These are phyloP conservation scores for Embidobia sp. DNA, from an alignment of 2,888 invertebrate species.

Conservation along the genomic window DNA sequence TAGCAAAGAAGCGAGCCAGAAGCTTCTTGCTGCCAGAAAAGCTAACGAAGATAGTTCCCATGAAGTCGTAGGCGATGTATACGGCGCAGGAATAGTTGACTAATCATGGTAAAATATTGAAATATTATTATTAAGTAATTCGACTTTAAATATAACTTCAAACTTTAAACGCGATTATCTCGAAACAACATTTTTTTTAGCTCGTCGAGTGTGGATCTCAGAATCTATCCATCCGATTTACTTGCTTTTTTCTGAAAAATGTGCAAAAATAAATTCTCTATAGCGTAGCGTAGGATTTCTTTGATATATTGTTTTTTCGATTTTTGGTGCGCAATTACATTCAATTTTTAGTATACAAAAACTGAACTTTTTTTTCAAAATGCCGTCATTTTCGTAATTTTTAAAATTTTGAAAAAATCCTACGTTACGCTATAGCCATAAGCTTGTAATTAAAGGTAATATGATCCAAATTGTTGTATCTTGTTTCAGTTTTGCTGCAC, in stretches of 20 bases:
- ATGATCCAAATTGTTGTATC: slow-evolving; percentile 19
- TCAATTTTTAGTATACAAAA: slow-evolving; percentile 10
- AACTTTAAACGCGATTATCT: slow-evolving; percentile 34
- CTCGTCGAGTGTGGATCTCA: slow-evolving; percentile 7
- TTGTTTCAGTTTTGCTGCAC: slow-evolving; percentile 18
- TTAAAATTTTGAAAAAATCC: slow-evolving; percentile 29
- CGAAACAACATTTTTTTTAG: slow-evolving; percentile 25
- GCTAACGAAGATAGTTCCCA: slow-evolving; percentile 5
- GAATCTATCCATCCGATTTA: slow-evolving; percentile 13
- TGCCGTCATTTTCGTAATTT: slow-evolving; percentile 17
- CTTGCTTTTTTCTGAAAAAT: slow-evolving; percentile 9
- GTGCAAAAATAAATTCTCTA: slow-evolving; percentile 11
- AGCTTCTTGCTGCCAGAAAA: slow-evolving; percentile 1
- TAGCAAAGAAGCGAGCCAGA: slow-evolving; percentile 17
- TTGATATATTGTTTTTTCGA: slow-evolving; percentile 21
- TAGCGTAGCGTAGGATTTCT: slow-evolving; percentile 22
- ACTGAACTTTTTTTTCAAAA: slow-evolving; percentile 13
- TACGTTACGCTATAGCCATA: slow-evolving; percentile 19
- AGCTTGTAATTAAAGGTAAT: not conserved
- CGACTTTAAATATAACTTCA: slow-evolving; percentile 17
- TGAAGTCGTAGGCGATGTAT: slow-evolving; percentile 18
- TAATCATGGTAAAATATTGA: slow-evolving; percentile 22
- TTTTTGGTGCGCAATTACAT: slow-evolving; percentile 22
- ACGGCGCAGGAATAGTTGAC: slow-evolving; percentile 40
- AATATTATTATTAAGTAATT: slow-evolving; percentile 14